Base-by-base conservation (phyloP, 1,140 invertebrate genomes). In the Nomia melanderi region DNA sequence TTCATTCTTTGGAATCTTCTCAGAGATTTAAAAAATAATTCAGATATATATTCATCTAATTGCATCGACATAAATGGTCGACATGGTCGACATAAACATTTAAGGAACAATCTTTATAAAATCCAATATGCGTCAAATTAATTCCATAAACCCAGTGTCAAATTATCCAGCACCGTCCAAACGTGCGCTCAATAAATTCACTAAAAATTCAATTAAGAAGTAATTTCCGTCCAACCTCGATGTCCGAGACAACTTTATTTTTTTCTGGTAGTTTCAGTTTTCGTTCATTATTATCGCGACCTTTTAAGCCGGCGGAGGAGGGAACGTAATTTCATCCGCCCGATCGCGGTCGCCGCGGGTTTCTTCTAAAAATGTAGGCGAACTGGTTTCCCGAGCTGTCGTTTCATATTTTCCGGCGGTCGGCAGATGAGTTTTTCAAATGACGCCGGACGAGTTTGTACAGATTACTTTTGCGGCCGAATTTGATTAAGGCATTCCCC, bases 401-500 rank as follows among this genome's bases (percentile, higher is more conserved):
- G 12, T 56, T 44, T 47, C n/a, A 8, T 1, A 1, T 36, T 39
- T 62, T 39, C 36, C 33, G 36, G 20, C 47, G 9, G 27, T 23
- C 63, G 36, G 20, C 12, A 66, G 67, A 84, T 67, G 77, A 83
- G 72, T 69, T 84, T 83, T 72, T 50, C n/a, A 50, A 71, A 76
- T 36, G 62, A 71, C 23, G 33, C 25, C 27, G 23, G 36, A 76
- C 59, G 47, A 79, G 56, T 60, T 73, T 80, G 65, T 29, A 36
- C 56, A 33, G 44, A 63, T 67, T 78, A 80, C 69, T 80, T 83
- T 80, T 63, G 64, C 57, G 77, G 77, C 57, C 44, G 41, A 50
- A 76, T 72, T 76, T 77, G 82, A 83, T 84, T 82, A 84, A 83
- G 56, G 29, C 29, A 41, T 62, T 74, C 64, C 44, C 1, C 39